Base-by-base conservation (phyloP, 2,113 vertebrate genomes). In the Acanthochromis polyacanthus region DNA sequence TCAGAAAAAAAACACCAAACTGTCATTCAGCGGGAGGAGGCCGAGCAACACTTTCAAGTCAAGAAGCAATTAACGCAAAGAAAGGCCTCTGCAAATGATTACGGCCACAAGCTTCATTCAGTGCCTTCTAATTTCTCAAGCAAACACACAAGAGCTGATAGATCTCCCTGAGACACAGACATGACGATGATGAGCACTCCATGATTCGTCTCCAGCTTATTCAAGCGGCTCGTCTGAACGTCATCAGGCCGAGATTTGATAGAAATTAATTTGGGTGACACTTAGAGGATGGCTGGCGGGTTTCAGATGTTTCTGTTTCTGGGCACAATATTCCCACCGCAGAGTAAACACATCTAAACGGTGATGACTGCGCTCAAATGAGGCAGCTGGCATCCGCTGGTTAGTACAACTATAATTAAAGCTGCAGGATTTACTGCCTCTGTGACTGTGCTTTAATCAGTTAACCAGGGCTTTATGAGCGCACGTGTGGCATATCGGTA, bases 321-420 rank as follows among this genome's bases (percentile, higher is more conserved):
- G 65, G 58, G 61, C 45, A 51, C 45, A 50, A 36, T 53, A 32
- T 58, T 82, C 78, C 78, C 65, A 63, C 78, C 25, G 73, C 58
- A 87, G 62, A 80, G 83, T 23, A 43, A 81, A 83, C 28, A 19
- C 78, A 59, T 83, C 74, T 40, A 61, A 82, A 79, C 5, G n/a
- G 50, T 30, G 72, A 75, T 40, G 78, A 84, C 59, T 75, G 63
- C 10, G 10, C 38, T 73, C 58, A 80, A 72, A 28, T 4, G 56
- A 71, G 60, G 80, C 80, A 84, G 81, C 88, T 90, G 82, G 73
- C 84, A 75, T 80, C 80, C n/a, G 60, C 16, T 83, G 78, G 72
- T 85, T 83, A 84, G 85, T 70, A 17, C 60, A 28, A 61, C 28
- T 38, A 25, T 75, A 85, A 86, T 90, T 91, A 90, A 85, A 83